phyloP scores from a whole-genome alignment of 2,888 invertebrate species.

The Amblyjoppa fuscipennis region DNA sequence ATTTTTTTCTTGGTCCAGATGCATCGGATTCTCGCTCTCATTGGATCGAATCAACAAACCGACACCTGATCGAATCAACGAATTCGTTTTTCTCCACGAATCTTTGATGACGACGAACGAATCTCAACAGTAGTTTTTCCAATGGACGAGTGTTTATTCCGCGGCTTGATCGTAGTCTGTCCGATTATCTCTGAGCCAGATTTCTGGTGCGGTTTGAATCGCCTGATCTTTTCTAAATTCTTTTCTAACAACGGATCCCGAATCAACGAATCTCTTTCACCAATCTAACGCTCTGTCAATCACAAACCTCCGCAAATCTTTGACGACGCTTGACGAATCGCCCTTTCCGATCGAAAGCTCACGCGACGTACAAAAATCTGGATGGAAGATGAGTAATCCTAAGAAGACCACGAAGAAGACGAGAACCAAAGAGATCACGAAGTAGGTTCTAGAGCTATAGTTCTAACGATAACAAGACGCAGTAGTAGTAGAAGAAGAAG shows the following conservation, averaged over 20 bases:
- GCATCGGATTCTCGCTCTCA: no score
- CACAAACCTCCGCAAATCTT: not conserved
- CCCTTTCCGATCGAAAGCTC: constrained; percentile 42
- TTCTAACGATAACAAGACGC: constrained; percentile 44
- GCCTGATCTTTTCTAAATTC: no score
- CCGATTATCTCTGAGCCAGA: not conserved
- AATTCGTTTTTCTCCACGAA: not conserved
- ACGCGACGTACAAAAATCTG: constrained; percentile 4
- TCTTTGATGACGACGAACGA: not conserved
- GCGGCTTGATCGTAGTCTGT: not conserved
- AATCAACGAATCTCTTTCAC: not conserved
- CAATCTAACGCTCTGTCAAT: not conserved
- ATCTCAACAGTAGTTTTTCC: no score
- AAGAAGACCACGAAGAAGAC: constrained; percentile 61
- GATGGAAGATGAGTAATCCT: constrained; percentile 65
- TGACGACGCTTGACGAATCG: no score
- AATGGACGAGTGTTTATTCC: no score
- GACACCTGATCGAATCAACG: not conserved
- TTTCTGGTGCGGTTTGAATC: no score
- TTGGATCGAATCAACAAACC: no score
- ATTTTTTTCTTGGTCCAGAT: no score
- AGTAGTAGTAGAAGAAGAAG: constrained; percentile 30
- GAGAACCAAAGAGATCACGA: constrained; percentile 38
- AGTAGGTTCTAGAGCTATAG: constrained; percentile 48
- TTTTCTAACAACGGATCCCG: no score